Conservation (phyloP, 1,140 invertebrate species). For the Orchestia grillus region DNA sequence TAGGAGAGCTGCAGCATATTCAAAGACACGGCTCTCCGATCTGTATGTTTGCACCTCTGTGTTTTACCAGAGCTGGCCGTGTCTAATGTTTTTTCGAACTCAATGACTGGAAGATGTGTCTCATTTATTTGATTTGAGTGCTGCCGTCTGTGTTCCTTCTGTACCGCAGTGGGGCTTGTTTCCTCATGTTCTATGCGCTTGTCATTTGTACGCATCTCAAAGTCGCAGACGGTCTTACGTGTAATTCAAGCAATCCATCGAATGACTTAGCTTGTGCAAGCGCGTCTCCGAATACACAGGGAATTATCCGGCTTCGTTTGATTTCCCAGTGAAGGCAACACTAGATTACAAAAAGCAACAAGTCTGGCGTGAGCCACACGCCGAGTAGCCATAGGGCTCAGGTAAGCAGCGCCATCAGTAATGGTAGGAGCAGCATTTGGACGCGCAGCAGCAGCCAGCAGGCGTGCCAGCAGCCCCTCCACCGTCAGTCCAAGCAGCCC, state of each 20-base stretch:
- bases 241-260: neutral
- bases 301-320: neutral
- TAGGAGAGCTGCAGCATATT: too few species aligned
- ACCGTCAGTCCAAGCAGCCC: neutral
- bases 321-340: neutral
- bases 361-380: neutral
- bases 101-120: neutral
- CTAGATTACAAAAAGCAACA: neutral
- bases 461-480: too few species aligned
- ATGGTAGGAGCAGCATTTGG: neutral
- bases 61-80: neutral
- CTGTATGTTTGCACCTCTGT: too few species aligned
- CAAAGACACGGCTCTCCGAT: too few species aligned
- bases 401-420: neutral
- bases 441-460: neutral
- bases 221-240: neutral
- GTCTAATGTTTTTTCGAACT: neutral
- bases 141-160: neutral
- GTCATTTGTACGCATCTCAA: neutral
- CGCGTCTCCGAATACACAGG: neutral
- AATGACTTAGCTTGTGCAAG: neutral
- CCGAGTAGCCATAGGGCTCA: neutral
- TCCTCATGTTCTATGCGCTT: neutral
- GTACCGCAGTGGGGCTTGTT: neutral
- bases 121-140: neutral